A percentile compares a stretch with the other conserved stretches of the same genome.
These are phyloP conservation scores for Leptinotarsa tumamoca DNA, from an alignment of 2,888 invertebrate species.

Conservation along the genomic window DNA sequence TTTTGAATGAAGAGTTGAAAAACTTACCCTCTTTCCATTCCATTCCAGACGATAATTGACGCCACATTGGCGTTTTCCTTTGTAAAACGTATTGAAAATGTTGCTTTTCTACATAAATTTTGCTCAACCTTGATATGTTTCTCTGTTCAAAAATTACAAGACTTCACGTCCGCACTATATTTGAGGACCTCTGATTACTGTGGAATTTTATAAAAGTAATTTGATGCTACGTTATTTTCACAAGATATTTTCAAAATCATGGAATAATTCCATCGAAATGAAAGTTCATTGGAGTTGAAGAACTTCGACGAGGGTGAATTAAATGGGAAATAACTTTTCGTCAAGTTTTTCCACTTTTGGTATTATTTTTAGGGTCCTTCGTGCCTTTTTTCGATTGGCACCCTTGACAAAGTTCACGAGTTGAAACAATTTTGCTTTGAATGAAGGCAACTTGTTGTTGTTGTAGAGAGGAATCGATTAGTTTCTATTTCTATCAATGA, in stretches of 20 bases:
- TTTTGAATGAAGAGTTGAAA: too few species aligned
- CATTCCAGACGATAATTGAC: too few species aligned
- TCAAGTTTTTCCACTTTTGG: slow-evolving; percentile 1
- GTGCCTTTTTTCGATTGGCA: background rate
- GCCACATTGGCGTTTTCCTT: too few species aligned
- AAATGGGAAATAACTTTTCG: background rate
- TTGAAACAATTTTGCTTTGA: background rate
- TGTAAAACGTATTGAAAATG: too few species aligned
- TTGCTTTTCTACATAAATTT: too few species aligned
- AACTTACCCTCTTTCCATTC: too few species aligned
- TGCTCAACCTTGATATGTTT: too few species aligned
- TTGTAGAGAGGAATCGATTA: background rate
- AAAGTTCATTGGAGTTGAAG: background rate
- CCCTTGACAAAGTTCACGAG: background rate
- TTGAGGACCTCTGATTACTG: background rate
- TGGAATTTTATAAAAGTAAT: background rate
- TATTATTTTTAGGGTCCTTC: background rate
- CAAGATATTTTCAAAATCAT: background rate
- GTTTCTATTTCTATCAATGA: too few species aligned
- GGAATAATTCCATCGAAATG: background rate
- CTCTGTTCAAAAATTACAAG: too few species aligned
- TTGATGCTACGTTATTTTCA: background rate
- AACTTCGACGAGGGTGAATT: background rate
- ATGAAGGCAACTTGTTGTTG: background rate
- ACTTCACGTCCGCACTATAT: background rate